Conservation (phyloP, 1,140 invertebrate species). For the Mizuhopecten yessoensis region DNA sequence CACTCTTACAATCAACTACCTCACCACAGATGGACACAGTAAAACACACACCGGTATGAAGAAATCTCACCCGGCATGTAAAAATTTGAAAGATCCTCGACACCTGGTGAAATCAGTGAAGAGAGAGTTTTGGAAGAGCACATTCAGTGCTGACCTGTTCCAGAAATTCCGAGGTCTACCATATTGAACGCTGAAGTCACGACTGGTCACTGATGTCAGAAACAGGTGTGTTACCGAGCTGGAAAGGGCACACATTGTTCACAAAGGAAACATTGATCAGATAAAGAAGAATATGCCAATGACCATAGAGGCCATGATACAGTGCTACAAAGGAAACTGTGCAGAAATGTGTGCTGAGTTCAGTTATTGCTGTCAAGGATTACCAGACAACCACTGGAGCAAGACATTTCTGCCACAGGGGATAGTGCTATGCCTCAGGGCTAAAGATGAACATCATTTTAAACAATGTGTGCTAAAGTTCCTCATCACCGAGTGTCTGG, state of each 20-base stretch:
- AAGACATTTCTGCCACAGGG: constrained; percentile 27
- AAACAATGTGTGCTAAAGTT: neutral
- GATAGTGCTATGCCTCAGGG: neutral
- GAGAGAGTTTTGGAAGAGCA: neutral
- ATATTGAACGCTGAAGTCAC: neutral
- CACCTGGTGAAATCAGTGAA: neutral
- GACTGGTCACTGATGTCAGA: neutral
- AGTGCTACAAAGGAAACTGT: neutral
- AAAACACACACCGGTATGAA: neutral
- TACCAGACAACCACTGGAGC: neutral
- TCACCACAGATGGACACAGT: neutral
- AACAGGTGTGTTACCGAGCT: neutral
- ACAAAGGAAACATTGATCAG: constrained; percentile 36
- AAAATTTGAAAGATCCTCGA: neutral
- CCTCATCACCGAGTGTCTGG: neutral
- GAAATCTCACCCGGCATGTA: neutral
- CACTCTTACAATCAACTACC: neutral
- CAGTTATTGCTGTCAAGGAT: no score
- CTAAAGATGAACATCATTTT: neutral
- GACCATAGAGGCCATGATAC: no score
- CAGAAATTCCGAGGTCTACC: no score
- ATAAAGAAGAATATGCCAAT: no score
- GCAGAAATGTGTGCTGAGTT: no score
- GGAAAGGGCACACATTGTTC: neutral
- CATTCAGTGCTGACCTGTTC: neutral